Conservation (phyloP, 1,140 invertebrate species). For the Phenacoccus solenopsis region DNA sequence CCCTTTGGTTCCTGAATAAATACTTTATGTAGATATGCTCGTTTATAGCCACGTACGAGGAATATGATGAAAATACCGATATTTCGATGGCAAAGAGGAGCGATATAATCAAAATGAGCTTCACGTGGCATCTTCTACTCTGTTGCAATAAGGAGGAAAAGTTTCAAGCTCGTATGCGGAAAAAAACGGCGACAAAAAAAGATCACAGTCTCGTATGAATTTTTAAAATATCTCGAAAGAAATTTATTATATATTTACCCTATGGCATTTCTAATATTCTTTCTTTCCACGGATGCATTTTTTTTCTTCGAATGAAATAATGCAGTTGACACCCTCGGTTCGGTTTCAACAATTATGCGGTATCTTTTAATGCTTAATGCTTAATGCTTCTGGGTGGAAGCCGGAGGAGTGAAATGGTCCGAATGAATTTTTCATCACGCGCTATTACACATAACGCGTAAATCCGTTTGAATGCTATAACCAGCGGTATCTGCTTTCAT, state of each 20-base stretch:
- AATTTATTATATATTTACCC: neutral
- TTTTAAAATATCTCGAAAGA: neutral
- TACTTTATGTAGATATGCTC: no score
- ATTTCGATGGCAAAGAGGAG: neutral
- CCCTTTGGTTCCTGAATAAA: no score
- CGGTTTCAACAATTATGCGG: no score
- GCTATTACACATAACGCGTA: no score
- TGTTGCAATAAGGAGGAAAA: no score
- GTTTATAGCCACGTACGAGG: neutral
- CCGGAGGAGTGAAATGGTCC: no score
- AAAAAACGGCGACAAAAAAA: constrained; percentile 4
- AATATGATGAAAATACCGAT: neutral
- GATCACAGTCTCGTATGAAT: neutral
- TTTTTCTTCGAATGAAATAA: neutral
- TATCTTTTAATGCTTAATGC: no score
- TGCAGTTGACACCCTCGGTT: neutral
- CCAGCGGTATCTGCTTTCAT: no score
- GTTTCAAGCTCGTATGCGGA: neutral
- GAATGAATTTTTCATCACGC: neutral
- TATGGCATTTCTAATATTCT: neutral
- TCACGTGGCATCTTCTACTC: neutral
- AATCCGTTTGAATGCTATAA: no score
- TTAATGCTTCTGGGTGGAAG: no score
- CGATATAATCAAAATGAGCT: neutral
- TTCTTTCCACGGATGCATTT: no score